Percentiles rank a stretch among this genome's conserved stretches.
phyloP scores from a whole-genome alignment of 2,797 vertebrate genomes.

The Leptoclinus maculatus region DNA sequence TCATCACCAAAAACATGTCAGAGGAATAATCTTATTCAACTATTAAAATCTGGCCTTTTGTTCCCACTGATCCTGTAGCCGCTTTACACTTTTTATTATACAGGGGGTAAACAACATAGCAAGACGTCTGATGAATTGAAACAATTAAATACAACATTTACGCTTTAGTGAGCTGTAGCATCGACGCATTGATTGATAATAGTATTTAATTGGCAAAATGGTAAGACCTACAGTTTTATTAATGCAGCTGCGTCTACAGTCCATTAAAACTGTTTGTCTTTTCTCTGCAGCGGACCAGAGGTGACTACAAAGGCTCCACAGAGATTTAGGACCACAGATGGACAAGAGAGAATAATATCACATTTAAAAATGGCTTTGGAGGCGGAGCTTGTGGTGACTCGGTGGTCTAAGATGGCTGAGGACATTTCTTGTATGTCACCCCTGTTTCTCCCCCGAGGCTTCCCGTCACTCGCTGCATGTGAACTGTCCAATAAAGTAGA shows the following conservation, averaged over 20 bases:
- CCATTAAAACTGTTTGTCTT: not conserved
- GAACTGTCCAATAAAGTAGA: not conserved
- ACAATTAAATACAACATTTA: not conserved
- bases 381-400: not conserved
- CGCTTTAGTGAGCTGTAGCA: not conserved
- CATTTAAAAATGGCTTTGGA: conserved; percentile 27
- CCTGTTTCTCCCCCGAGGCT: not conserved
- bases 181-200: not conserved
- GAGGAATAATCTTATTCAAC: not conserved
- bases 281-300: not conserved
- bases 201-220: not conserved
- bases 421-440: not conserved
- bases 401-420: conserved; percentile 1
- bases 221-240: not conserved
- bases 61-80: not conserved
- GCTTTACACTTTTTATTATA: not conserved
- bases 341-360: conserved; percentile 31
- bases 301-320: conserved; percentile 8
- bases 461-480: not conserved
- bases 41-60: no score
- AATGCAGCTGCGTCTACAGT: not conserved
- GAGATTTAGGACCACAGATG: conserved; percentile 29
- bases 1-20: not conserved
- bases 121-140: not conserved
- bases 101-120: not conserved